Conservation (phyloP, 2,113 vertebrate genomes). For the Melanocharis versteri region DNA sequence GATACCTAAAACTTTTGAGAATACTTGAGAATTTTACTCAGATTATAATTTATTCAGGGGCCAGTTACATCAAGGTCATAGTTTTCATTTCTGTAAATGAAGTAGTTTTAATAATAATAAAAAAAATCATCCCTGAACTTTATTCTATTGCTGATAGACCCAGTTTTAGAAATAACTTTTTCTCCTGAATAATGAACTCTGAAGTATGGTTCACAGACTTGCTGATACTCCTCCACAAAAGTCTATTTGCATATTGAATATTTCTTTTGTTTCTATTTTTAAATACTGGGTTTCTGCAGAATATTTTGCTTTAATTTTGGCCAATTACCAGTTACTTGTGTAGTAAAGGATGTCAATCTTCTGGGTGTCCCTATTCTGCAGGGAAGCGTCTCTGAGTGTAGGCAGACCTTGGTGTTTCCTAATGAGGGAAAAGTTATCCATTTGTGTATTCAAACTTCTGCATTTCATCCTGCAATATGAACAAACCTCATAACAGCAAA, state of each 20-base stretch:
- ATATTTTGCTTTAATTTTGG: neutral
- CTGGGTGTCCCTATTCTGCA: neutral
- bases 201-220: neutral
- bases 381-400: neutral
- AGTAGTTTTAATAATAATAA: neutral
- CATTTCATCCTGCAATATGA: neutral
- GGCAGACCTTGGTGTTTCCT: neutral
- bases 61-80: neutral
- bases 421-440: neutral
- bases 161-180: neutral
- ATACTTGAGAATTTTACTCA: neutral
- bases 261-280: conserved; percentile 17
- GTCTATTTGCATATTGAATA: neutral
- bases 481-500: neutral
- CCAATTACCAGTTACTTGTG: neutral
- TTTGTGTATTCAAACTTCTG: neutral
- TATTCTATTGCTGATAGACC: neutral
- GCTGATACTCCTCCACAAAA: neutral
- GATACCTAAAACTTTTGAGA: neutral
- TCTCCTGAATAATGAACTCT: neutral
- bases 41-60: neutral
- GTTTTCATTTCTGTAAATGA: neutral
- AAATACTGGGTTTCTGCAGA: neutral
- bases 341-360: neutral
- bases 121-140: neutral